Evolutionary conservation across 2,113 vertebrate species (phyloP), one percentile per base, ranked within the genome.

Genomic region (Pongo abelii): DNA sequence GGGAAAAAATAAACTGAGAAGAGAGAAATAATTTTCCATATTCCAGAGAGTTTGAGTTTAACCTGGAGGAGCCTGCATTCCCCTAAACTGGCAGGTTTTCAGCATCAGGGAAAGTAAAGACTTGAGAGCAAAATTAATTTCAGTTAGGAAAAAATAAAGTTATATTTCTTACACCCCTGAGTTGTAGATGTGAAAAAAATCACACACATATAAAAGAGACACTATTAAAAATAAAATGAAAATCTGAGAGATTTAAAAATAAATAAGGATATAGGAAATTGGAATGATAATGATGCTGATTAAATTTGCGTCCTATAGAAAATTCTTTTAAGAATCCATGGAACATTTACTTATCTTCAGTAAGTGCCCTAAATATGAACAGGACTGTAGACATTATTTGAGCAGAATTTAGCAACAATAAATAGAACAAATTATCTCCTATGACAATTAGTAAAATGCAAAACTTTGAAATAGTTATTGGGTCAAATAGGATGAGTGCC

Each of bases 81-180:
- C 3, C 40, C 79, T 87, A 69, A 84, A 79, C 32, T 84, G 46
- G 16, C 30, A 90, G 40, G 38, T 69, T 89, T 74, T 79, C 64
- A 97, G 18, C 57, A 96, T 93, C 8, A 79, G 40, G 20, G 40
- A 17, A 94, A 40, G 27, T 43, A 27, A 67, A n/a, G 43, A 93
- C 61, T 93, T 87, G 52, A 83, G 35, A 78, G 46, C 69, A 48
- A 92, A 94, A 90, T 43, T 57, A 46, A 93, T 95, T 87, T 95
- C 55, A 93, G 46, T 92, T 77, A 94, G 61, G 8, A 27, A 89
- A 94, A 83, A 75, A 80, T 75, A 59, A 92, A 89, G n/a, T 43
- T 87, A 64, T 13, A 67, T 88, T 90, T 77, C 57, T 91, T 84
- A 88, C 72, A 93, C 23, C 57, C 32, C 32, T 78, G 25, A 93